Base-by-base conservation (phyloP, 2,797 vertebrate species). In the Amblyopsis hoosieri region DNA sequence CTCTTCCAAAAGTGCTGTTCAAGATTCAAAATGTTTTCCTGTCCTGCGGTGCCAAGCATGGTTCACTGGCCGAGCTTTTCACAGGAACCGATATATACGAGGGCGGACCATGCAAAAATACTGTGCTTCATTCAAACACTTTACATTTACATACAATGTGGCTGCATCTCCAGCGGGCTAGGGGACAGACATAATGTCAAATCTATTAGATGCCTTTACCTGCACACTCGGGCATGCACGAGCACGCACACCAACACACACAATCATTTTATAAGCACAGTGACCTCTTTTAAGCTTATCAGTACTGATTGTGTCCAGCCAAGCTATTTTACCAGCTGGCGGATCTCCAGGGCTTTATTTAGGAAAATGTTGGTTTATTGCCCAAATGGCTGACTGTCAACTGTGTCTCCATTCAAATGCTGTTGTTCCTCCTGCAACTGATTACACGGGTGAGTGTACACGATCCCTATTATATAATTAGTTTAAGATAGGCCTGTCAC, bases 321-420 rank as follows among this genome's bases (percentile, higher is more conserved):
- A 57, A 76, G 74, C 67, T 74, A 68, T 78, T 83, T 75, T 60
- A 54, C 61, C 17, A 54, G 71, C 76, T 85, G 83, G 83, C 81
- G 63, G 72, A 31, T 55, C 5, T 79, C 83, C 85, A 78, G 69
- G 48, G 54, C 49, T 61, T 72, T 81, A 82, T 80, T 70, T 79
- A 78, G 67, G 65, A 76, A 70, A 78, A 77, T 66, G 78, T 78
- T 62, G 31, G 60, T 76, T 80, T 72, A 50, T 37, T 56, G 75
- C 76, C 79, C 80, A 80, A 82, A 77, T 64, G 67, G 63, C 57
- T 12, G 3, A 2, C 49, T 4, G 59, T 75, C 29, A 51, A 62
- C 13, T 12, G 15, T 3, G 19, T 19, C n/a, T 33, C 50, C 46
- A 19, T 62, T 53, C 59, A 46, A 0, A 19, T 50, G 55, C 51